Conservation (phyloP, 1,140 invertebrate genomes). For the Brachionus asplanchnoidis region DNA sequence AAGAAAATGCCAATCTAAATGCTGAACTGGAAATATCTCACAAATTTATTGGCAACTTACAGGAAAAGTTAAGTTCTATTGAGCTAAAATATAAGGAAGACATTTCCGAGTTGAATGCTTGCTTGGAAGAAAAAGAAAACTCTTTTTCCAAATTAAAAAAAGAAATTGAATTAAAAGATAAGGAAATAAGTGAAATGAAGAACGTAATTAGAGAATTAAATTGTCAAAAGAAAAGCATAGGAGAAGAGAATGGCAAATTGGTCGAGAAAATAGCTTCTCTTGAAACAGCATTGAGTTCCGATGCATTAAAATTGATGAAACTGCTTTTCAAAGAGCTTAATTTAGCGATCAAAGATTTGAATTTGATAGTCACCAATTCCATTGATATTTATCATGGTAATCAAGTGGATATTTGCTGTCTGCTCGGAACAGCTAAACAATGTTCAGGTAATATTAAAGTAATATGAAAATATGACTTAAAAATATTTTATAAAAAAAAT, state of each 20-base stretch:
- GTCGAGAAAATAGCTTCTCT: not conserved
- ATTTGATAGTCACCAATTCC: not conserved
- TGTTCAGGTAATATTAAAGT: not conserved
- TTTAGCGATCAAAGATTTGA: not conserved
- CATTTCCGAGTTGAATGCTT: not conserved
- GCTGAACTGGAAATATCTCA: not conserved
- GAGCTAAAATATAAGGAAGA: not conserved
- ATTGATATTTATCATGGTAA: constrained; percentile 18
- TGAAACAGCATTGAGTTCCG: not conserved
- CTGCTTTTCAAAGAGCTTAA: constrained; percentile 9
- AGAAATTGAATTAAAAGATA: not conserved
- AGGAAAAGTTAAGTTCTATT: not conserved
- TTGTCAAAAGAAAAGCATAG: not conserved
- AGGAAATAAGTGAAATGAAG: not conserved
- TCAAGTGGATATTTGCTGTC: constrained; percentile 13
- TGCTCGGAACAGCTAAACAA: not conserved
- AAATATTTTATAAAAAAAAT: not conserved
- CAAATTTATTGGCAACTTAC: not conserved
- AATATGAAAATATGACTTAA: not conserved
- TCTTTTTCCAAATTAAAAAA: not conserved
- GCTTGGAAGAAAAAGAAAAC: not conserved
- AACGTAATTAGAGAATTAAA: not conserved
- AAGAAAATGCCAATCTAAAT: not conserved
- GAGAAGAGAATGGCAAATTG: not conserved
- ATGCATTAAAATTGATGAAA: not conserved